Evolutionary conservation across 2,888 invertebrate species (phyloP), one percentile per base, ranked within the genome.

Genomic region (Cremastinae sp.): DNA sequence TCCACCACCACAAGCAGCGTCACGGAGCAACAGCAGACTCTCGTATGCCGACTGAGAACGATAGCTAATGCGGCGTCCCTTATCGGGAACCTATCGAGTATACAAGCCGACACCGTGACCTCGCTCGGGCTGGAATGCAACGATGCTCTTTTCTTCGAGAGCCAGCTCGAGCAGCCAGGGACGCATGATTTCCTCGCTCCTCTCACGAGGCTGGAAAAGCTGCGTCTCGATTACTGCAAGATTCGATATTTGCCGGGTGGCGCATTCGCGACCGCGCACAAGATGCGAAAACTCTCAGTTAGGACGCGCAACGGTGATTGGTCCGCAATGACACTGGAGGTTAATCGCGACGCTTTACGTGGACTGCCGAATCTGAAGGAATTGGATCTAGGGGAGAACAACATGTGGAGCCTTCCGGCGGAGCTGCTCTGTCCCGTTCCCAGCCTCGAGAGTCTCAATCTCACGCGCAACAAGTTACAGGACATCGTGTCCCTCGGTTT

Each of bases 271-370:
- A 92, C 93, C 58, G 91, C 95, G 39, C 92, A 92, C 82, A 93
- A 94, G 83, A 90, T 96, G 22, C 91, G 93, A 61, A 92, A 92
- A 78, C 90, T 96, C 62, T 92, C 93, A 35, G 90, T 96, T 80
- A 92, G 94, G 56, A 95, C 95, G 14, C 94, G 94, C 87, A 95
- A 95, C 87, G 94, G 94, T 28, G 95, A 95, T 85, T 95, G 95
- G 95, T 94, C 95, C 10, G 93, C 94, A 16, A 94, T 95, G 93
- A 94, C 94, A 20, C 91, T 95, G 90, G 95, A 95, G 83, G 91
- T 95, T 77, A 93, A 94, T 83, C 91, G 93, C 47, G 94, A 94
- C 84, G 94, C 94, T 74, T 93, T 96, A 76, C 91, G 94, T 78
- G 93, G 94, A 8, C 91, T 95, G 65, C 92, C 93, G 18, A 93